These are phyloP conservation scores for Mola mola DNA, from an alignment of 2,113 vertebrate genomes.

Conservation along the genomic window DNA sequence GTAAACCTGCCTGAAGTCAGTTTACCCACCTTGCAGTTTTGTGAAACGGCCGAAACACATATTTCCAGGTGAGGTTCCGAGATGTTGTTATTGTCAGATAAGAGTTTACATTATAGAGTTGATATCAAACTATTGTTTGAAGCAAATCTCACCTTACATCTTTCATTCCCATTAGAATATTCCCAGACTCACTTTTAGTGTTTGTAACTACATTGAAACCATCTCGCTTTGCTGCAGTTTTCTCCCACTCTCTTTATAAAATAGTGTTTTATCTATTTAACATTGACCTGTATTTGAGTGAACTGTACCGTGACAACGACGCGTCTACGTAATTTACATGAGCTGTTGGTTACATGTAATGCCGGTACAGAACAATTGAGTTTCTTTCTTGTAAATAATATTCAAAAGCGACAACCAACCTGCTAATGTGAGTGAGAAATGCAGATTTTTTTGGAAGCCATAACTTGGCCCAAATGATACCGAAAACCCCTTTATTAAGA, in stretches of 20 bases:
- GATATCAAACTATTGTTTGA: neutral
- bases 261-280: constrained; percentile 4
- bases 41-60: constrained; percentile 2
- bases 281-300: neutral
- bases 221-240: neutral
- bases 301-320: too few relatives aligned
- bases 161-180: neutral
- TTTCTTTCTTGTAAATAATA: too few relatives aligned
- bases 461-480: neutral
- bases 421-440: too few relatives aligned
- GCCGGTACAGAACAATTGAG: too few relatives aligned
- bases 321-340: too few relatives aligned
- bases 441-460: neutral
- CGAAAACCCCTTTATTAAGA: too few relatives aligned
- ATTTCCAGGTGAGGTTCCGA: constrained; percentile 6
- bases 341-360: too few relatives aligned
- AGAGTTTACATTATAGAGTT: neutral
- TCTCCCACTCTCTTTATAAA: too few relatives aligned
- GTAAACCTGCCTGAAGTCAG: constrained; percentile 45
- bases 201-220: neutral
- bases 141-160: too few relatives aligned
- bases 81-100: neutral
- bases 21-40: constrained; percentile 39
- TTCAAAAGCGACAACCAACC: too few relatives aligned
- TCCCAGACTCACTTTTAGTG: neutral